Evolutionary conservation across 2,113 vertebrate genomes (phyloP).

Genomic region (Centrocercus urophasianus): DNA sequence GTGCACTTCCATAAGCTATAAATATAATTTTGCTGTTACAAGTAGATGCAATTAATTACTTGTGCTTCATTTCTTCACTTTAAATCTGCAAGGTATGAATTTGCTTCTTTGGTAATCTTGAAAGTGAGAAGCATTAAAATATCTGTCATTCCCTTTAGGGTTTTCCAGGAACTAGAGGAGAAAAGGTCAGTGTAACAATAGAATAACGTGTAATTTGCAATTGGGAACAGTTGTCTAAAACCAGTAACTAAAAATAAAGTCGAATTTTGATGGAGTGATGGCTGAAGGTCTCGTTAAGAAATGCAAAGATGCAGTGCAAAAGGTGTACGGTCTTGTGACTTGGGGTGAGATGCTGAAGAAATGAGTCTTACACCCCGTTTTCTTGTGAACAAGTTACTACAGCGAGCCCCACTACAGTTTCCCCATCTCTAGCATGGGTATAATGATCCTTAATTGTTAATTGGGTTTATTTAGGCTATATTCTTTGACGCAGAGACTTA

Average conservation of each 20-base stretch:
- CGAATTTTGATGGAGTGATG: not conserved
- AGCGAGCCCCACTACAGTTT: not conserved
- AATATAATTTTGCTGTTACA: conserved; percentile 19
- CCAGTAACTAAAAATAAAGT: not conserved
- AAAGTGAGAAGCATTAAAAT: conserved; percentile 28
- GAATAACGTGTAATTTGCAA: not conserved
- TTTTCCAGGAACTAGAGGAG: conserved; percentile 92
- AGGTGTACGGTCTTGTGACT: not conserved
- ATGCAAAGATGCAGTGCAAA: not conserved
- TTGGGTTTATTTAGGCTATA: not conserved
- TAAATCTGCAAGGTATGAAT: conserved; percentile 21
- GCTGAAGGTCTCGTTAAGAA: not conserved
- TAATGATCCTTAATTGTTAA: not conserved
- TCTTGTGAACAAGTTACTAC: not conserved
- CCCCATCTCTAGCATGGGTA: not conserved
- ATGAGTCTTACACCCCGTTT: not conserved
- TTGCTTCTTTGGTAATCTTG: conserved; percentile 7
- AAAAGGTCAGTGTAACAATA: conserved; percentile 87
- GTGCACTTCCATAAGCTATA: conserved; percentile 23
- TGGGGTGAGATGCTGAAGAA: not conserved
- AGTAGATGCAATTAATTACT: conserved; percentile 19
- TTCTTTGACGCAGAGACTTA: not conserved
- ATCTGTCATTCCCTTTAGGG: conserved; percentile 83
- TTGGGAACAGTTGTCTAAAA: not conserved
- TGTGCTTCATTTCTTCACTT: conserved; percentile 8